Evolutionary conservation across 2,113 vertebrate genomes (phyloP), one percentile per base, ranked within the genome.

Genomic region (Sapajus apella): DNA sequence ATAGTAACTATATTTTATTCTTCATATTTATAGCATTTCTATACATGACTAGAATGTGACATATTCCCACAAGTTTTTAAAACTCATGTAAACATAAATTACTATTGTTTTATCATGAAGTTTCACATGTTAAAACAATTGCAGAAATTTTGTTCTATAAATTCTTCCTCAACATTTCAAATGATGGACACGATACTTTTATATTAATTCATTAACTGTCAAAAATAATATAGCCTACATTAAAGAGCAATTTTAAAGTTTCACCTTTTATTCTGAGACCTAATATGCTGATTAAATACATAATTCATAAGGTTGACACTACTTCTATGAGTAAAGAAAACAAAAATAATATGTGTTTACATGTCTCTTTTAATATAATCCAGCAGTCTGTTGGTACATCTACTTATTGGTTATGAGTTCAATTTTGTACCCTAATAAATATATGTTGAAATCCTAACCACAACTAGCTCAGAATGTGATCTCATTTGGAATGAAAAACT

Each of bases 101-200:
- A 50, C 2, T 35, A 20, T 21, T 85, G 5, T 45, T 47, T 12
- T 58, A 27, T 43, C 27, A 45, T 32, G 2, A 40, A 0, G 0
- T 40, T 92, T 79, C 16, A 73, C 85, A 70, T 66, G 8, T n/a
- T 84, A 7, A 13, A 91, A n/a, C 0, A 55, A 79, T 81, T 87
- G 3, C 4, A 75, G 27, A 75, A 87, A 75, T 90, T 50, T 52
- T 6, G 0, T 45, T 91, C 35, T 64, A 47, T 23, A 90, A 16
- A 14, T 61, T 87, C 9, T 75, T 75, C 5, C 16, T 84, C n/a
- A 75, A 68, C 50, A 5, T 89, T 8, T 55, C 27, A 90, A 76
- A 72, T 20, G 10, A 23, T 32, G 4, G 0, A 20, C 2, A 61
- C 0, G 68, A 56, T 84, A n/a, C 2, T 47, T 73, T 56, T 55